Base-by-base conservation (phyloP, 2,797 vertebrate species). In the Margarornis squamiger region DNA sequence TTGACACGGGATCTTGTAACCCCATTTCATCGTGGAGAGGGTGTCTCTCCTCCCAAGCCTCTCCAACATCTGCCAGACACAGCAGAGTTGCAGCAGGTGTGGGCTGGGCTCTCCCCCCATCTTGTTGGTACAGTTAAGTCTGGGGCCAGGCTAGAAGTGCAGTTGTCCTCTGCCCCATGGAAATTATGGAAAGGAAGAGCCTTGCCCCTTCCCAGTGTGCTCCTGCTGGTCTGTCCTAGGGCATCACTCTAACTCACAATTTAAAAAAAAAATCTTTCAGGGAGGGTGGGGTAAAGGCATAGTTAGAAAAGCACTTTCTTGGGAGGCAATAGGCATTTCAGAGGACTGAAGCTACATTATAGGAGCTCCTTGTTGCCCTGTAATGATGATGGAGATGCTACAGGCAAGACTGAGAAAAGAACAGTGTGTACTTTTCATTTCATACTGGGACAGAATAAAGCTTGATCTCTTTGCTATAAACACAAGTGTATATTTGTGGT, bases 231-330 rank as follows among this genome's bases (percentile, higher is more conserved):
- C 21, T 62, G 15, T 55, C 18, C 62, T 32, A 52, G 15, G 43
- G 14, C 17, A 51, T 14, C 30, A 22, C 48, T 48, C 24, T 51
- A 81, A 55, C 9, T 43, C 36, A 45, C 22, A 51, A 19, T 16
- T 36, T 32, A 22, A 61, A 61, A 59, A 45, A 19, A 27, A 30
- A 34, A 43, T 41, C 2, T 68, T 90, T 75, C n/a, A 30, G 18
- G 18, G 4, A 29, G 4, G 5, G 6, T 13, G n/a, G 5, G 5
- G 6, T 2, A 34, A 66, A 3, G 7, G 6, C 4, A 12, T 26
- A 30, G 49, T 51, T 57, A 52, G 76, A 75, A 57, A 29, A 45
- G 2, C 38, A 67, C 1, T 5, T 48, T 23, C 24, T 65, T 84
- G 34, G 45, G 27, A 71, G 7, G 11, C 38, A 66, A 41, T 77